phyloP scores from a whole-genome alignment of 2,888 invertebrate genomes.

The Zonitis immaculata region DNA sequence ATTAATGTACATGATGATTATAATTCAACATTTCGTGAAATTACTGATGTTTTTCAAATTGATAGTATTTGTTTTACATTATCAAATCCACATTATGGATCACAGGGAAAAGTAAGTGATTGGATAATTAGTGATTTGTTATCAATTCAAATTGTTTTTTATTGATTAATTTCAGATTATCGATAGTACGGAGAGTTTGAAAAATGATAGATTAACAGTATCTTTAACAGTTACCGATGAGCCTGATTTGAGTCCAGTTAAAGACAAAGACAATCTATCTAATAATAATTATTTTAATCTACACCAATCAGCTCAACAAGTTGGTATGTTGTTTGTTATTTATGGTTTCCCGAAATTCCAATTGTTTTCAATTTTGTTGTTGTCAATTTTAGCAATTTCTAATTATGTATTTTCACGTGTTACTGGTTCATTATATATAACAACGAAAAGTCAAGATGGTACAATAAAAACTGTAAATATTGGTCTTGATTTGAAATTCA shows the following conservation, averaged over 20 bases:
- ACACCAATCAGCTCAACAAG: conserved; percentile 2
- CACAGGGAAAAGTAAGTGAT: conserved; percentile 64
- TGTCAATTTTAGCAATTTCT: conserved; percentile 55
- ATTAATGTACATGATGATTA: conserved; percentile 49
- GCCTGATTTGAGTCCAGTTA: background rate
- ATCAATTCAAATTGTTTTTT: background rate
- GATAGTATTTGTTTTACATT: conserved; percentile 71
- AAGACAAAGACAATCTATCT: background rate
- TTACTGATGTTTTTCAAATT: conserved; percentile 64
- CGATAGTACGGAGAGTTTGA: conserved; percentile 47
- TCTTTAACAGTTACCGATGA: background rate
- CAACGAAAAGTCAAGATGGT: conserved; percentile 40
- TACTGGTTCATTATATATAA: conserved; percentile 77
- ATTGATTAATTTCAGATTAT: conserved; percentile 52
- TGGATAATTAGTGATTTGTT: background rate
- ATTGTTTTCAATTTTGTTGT: background rate
- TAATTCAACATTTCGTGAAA: conserved; percentile 39
- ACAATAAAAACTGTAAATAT: conserved; percentile 64
- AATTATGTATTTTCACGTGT: conserved; percentile 73
- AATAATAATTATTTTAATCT: background rate
- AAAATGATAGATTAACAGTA: background rate
- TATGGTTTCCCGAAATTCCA: too few relatives aligned
- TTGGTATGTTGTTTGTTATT: conserved; percentile 3
- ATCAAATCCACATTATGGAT: conserved; percentile 72
- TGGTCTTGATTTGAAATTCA: conserved; percentile 88